These are phyloP conservation scores for Sabatieria punctata DNA, from an alignment of 2,888 invertebrate genomes.

Conservation along the genomic window DNA sequence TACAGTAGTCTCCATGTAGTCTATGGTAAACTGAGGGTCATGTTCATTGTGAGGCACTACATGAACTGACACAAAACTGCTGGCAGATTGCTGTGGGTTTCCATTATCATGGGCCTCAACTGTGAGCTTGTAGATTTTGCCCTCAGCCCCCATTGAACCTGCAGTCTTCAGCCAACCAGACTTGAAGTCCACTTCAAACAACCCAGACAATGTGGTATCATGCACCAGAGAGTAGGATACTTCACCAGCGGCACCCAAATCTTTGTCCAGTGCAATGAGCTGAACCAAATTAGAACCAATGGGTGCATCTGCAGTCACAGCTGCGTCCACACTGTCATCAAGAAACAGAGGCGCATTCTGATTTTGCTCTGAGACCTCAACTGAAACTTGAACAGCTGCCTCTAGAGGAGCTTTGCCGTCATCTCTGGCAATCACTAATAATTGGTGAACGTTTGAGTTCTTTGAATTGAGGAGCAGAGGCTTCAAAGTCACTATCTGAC, in stretches of 20 bases:
- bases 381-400: too few relatives aligned
- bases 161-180: background rate
- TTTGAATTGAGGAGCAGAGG: background rate
- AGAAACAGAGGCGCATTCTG: conserved; percentile 73
- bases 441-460: conserved; percentile 55
- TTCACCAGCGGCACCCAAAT: conserved; percentile 31
- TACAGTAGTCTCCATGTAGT: conserved; percentile 68
- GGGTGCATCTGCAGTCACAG: conserved; percentile 17
- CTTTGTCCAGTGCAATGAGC: conserved; percentile 47
- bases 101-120: conserved; percentile 68
- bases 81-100: conserved; percentile 63
- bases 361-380: conserved; percentile 77
- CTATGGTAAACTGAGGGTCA: conserved; percentile 60
- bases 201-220: background rate
- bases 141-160: background rate
- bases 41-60: conserved; percentile 48
- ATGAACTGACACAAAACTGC: conserved; percentile 43
- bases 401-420: too few relatives aligned
- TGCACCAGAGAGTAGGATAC: background rate
- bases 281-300: conserved; percentile 41
- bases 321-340: conserved; percentile 33
- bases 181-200: background rate
- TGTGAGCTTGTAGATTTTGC: conserved; percentile 48
- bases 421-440: conserved; percentile 75
- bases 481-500: conserved; percentile 30